Evolutionary conservation across 2,797 vertebrate species (phyloP).

Genomic region (Myotis myotis): DNA sequence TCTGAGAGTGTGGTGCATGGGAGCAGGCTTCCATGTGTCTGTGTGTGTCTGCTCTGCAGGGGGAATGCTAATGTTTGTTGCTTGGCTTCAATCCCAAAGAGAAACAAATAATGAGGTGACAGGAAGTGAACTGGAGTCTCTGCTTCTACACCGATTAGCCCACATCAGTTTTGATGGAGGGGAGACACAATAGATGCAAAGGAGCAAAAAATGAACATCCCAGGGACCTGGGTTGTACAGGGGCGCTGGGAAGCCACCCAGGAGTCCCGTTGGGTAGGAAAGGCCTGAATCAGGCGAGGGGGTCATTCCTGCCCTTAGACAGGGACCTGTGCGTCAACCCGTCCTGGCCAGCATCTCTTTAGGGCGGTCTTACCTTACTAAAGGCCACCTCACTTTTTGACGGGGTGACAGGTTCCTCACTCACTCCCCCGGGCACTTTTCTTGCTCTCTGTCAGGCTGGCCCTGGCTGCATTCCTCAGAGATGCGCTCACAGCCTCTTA

Average conservation of each 20-base stretch:
- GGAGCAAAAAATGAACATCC: background rate
- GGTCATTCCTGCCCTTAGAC: too few species aligned
- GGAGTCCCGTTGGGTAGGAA: background rate
- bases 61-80: background rate
- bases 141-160: slow-evolving; percentile 36
- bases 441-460: background rate
- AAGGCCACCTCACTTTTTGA: background rate
- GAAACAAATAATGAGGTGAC: slow-evolving; percentile 15
- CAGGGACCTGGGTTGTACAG: background rate
- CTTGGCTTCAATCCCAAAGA: slow-evolving; percentile 31
- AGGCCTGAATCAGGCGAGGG: background rate
- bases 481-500: background rate
- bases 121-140: background rate
- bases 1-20: background rate
- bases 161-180: background rate
- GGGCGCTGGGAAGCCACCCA: background rate
- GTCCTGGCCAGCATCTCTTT: background rate
- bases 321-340: background rate
- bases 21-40: background rate
- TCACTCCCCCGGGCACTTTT: background rate
- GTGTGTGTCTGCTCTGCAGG: background rate
- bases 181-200: background rate
- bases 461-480: background rate
- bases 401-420: background rate
- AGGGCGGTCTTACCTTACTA: background rate